phyloP scores from a whole-genome alignment of 2,113 vertebrate species.

The Gila orcuttii region DNA sequence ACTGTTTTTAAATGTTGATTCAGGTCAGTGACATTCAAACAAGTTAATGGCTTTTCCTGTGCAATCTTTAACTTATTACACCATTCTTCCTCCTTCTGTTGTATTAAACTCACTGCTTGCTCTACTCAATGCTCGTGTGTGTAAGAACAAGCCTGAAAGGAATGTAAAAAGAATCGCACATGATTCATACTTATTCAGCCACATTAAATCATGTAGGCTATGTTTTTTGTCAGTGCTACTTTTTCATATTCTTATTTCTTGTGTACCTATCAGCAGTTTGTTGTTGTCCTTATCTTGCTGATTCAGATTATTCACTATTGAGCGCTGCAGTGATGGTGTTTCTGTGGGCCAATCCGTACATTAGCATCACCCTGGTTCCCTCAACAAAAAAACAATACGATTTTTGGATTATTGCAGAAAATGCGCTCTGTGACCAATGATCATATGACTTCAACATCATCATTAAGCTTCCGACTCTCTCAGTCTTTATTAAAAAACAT shows the following conservation, averaged over 20 bases:
- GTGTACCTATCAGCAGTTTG: neutral
- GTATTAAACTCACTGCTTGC: neutral
- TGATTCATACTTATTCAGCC: neutral
- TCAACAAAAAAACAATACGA: no score
- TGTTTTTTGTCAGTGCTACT: neutral
- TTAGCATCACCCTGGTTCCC: no score
- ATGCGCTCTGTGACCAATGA: no score
- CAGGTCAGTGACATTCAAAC: neutral
- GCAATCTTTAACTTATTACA: conserved; percentile 7
- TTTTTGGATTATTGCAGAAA: no score
- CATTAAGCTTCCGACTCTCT: no score
- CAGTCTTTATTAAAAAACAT: no score
- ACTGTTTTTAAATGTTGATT: neutral
- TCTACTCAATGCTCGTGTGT: neutral
- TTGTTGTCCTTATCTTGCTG: neutral
- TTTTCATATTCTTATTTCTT: neutral
- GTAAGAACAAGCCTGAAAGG: neutral
- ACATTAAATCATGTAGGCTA: neutral
- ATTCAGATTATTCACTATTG: neutral
- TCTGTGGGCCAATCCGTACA: no score
- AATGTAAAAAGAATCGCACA: neutral
- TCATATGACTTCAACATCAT: no score
- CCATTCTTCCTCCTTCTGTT: neutral
- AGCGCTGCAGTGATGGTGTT: no score
- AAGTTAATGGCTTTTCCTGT: neutral